Conservation (phyloP, 2,797 vertebrate genomes). For the Phaenicophaeus curvirostris region DNA sequence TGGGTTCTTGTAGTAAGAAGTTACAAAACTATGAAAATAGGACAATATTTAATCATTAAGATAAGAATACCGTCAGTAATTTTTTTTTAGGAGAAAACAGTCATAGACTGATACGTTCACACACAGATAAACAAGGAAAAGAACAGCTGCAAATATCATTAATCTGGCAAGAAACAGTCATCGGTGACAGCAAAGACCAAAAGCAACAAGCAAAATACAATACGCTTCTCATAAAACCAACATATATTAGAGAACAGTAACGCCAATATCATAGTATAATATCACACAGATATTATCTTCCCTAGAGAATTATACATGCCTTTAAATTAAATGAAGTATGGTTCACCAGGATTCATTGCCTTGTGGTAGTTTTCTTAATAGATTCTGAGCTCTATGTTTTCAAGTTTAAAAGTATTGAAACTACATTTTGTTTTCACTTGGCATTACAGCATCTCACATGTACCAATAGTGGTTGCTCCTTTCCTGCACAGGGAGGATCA, state of each 20-base stretch:
- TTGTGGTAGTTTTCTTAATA: background rate
- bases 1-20: slow-evolving; percentile 21
- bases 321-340: background rate
- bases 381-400: background rate
- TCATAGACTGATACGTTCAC: background rate
- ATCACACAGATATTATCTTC: background rate
- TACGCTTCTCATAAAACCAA: background rate
- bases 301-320: background rate
- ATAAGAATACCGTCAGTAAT: background rate
- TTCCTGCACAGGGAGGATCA: background rate
- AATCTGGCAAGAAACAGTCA: background rate
- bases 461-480: background rate
- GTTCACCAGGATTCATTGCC: background rate
- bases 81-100: background rate
- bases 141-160: background rate
- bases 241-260: background rate
- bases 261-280: background rate
- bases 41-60: background rate
- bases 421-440: background rate
- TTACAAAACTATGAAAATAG: slow-evolving; percentile 14
- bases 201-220: background rate
- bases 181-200: background rate
- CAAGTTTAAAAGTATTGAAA: background rate
- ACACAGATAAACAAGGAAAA: background rate
- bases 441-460: background rate